phyloP scores from a whole-genome alignment of 2,888 invertebrate genomes.

The Lampropteryx suffumata region DNA sequence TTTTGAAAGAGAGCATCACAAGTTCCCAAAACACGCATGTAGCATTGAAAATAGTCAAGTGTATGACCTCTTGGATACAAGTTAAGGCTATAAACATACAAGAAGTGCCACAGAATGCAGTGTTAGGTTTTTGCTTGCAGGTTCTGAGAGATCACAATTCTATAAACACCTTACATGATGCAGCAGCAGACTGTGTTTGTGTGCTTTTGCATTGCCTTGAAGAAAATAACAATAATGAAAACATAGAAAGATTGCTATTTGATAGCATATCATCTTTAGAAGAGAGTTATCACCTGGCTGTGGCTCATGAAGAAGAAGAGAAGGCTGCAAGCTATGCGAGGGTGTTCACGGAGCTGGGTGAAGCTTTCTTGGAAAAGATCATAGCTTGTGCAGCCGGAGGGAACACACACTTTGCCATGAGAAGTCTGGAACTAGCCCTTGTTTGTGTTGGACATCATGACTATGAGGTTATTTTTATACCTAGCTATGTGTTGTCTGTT shows the following conservation, averaged over 20 bases:
- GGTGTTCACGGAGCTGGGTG: conserved; percentile 96
- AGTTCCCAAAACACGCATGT: conserved; percentile 86
- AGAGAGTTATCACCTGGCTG: conserved; percentile 94
- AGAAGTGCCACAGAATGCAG: conserved; percentile 87
- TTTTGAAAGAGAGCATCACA: conserved; percentile 89
- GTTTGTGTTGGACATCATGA: conserved; percentile 98
- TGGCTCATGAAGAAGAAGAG: conserved; percentile 96
- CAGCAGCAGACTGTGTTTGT: conserved; percentile 95
- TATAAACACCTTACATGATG: conserved; percentile 89
- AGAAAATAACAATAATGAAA: conserved; percentile 87
- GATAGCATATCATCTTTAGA: conserved; percentile 91
- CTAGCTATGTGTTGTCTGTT: no score
- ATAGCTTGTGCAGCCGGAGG: conserved; percentile 85
- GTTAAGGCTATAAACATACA: conserved; percentile 91
- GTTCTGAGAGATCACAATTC: conserved; percentile 85
- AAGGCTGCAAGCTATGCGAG: conserved; percentile 97
- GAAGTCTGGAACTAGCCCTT: conserved; percentile 93
- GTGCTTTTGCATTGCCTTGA: conserved; percentile 92
- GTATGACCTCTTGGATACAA: conserved; percentile 96
- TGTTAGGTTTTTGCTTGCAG: conserved; percentile 88
- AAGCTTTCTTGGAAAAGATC: conserved; percentile 94
- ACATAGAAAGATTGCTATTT: conserved; percentile 91
- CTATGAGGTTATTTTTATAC: conserved; percentile 90
- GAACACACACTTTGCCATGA: conserved; percentile 88
- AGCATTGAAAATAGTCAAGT: conserved; percentile 89